Evolutionary conservation across 2,113 vertebrate genomes (phyloP).

Genomic region (Scalopus aquaticus): DNA sequence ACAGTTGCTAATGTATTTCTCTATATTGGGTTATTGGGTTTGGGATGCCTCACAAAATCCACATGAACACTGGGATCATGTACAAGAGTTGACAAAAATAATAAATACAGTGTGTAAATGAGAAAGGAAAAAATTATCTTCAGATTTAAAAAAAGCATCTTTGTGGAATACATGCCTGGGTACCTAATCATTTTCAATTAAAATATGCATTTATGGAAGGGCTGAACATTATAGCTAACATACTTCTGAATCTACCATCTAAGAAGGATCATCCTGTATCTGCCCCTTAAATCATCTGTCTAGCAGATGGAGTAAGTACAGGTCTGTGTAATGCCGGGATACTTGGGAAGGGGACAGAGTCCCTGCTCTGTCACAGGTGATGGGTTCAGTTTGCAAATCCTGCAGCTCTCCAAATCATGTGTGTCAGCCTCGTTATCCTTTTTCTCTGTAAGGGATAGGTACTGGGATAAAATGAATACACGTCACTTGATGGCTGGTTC

Average conservation of each 20-base stretch:
- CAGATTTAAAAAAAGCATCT: not conserved
- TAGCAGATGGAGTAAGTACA: not conserved
- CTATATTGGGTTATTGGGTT: not conserved
- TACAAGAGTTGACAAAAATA: conserved; percentile 4
- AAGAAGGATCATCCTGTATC: not conserved
- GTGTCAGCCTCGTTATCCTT: not conserved
- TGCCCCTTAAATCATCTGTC: not conserved
- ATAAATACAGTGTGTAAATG: not conserved
- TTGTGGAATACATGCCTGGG: not conserved
- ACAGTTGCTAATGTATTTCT: conserved; percentile 15
- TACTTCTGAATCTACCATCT: not conserved
- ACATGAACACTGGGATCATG: not conserved
- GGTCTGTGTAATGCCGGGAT: not conserved
- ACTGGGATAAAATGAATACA: not conserved
- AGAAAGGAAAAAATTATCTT: not conserved
- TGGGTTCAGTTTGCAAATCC: not conserved
- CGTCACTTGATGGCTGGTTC: not conserved
- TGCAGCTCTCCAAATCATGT: not conserved
- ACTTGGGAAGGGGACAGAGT: not conserved
- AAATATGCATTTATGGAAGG: not conserved
- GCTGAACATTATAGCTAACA: not conserved
- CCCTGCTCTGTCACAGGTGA: not conserved
- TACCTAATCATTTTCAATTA: not conserved
- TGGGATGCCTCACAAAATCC: not conserved
- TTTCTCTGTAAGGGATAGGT: not conserved